Conservation (phyloP, 2,888 invertebrate species). For the Petrolisthes manimaculis region DNA sequence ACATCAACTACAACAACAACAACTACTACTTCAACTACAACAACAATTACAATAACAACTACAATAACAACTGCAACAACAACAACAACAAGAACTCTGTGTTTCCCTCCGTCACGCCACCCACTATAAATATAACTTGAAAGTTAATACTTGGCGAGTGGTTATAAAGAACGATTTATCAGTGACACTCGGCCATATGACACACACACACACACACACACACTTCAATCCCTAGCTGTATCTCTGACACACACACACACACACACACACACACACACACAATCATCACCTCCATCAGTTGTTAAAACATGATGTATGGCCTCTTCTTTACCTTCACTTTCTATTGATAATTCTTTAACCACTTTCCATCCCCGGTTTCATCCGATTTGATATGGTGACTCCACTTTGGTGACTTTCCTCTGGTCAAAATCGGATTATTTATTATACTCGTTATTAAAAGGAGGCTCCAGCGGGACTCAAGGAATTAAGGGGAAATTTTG, state of each 20-base stretch:
- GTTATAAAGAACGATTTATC: neutral
- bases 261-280: conserved; percentile 15
- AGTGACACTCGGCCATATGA: neutral
- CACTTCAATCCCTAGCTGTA: neutral
- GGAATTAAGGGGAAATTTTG: too few species aligned
- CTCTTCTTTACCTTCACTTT: too few species aligned
- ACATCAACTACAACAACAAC: neutral
- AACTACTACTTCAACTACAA: neutral
- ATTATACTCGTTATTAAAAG: too few species aligned
- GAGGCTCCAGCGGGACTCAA: too few species aligned
- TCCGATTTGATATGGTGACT: too few species aligned
- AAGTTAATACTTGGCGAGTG: neutral
- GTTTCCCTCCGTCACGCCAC: neutral
- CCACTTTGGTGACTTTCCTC: too few species aligned
- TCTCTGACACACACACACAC: conserved; percentile 7
- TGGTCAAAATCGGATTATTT: too few species aligned
- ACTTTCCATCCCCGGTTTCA: too few species aligned
- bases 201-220: conserved; percentile 5
- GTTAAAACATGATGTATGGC: too few species aligned
- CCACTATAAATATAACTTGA: neutral
- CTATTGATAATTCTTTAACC: too few species aligned
- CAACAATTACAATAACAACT: neutral
- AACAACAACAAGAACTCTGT: neutral
- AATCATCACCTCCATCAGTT: neutral
- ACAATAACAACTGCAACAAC: neutral